Evolutionary conservation across 1,140 invertebrate genomes (phyloP), one percentile per base, ranked within the genome.

Genomic region (Asobara japonica): DNA sequence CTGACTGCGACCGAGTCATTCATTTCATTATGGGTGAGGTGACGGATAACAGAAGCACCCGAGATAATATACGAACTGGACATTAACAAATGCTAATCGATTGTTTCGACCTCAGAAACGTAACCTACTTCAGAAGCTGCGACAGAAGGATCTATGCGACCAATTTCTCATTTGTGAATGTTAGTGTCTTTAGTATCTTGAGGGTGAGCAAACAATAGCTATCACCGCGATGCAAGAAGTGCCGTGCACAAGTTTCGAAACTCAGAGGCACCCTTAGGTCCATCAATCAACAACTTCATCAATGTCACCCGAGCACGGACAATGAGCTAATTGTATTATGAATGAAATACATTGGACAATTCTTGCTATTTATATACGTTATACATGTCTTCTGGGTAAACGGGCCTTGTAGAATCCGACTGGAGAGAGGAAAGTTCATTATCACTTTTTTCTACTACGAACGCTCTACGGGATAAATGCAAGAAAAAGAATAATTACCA

Each of bases 131-230:
- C 74, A 75, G 78, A 83, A n/a, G n/a, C n/a, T 80, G 79, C 76
- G 81, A 76, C 73, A 31, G 61, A 65, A 83, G 75, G 81, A 84
- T 83, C 79, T 83, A 84, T 83, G 82, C 60, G 71, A 29, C 65
- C 76, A 79, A 83, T 84, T 84, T 84, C 83, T 84, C 83, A 84
- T 80, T 66, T 75, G 69, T 41, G 27, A 31, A 29, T 62, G 60
- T 62, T 62, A 29, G 29, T 62, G 60, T 27, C 29, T 62, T 62
- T 62, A 68, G 73, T 61, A 67, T 76, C 69, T 45, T 64, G 56
- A 48, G 61, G 64, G 73, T 41, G 71, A 75, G 71, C 76, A 78
- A 82, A 80, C 81, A 84, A 83, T 82, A 51, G 61, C 36, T 48
- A 79, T 76, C 74, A 64, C 72, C 65, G 45, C 33, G 27, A 51